Base-by-base conservation (phyloP, 2,113 vertebrate genomes). In the Calidris pugnax region DNA sequence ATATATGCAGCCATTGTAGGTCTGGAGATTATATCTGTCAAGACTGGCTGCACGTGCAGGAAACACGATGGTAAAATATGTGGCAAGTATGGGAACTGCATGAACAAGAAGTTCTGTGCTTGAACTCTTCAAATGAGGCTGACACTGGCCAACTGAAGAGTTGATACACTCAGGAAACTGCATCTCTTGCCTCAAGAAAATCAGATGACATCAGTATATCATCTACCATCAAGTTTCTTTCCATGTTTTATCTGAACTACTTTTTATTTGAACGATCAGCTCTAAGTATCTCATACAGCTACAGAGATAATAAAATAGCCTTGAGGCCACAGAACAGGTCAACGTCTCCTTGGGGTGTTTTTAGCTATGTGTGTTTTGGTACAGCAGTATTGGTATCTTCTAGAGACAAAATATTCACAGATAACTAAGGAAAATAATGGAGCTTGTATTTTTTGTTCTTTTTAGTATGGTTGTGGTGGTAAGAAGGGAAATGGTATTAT, bases 21-120 rank as follows among this genome's bases (percentile, higher is more conserved):
- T 95, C 98, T 98, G 98, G 98, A 98, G 82, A 98, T 83, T 98
- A 89, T 98, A 94, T 98, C 98, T 98, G 98, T 98, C 98, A 98
- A 78, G 94, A 79, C 97, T 95, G 94, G 95, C 93, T 95, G 93
- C 96, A 93, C 64, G 91, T 96, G 96, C 92, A 91, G 94, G 92
- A 97, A 96, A 93, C 88, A 43, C 51, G 66, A 92, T 91, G 97
- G 96, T 96, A 84, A 96, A 95, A 94, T 92, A 89, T 97, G 97
- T 97, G 92, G 94, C 96, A 90, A 96, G 94, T 96, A 92, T 95
- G 97, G 96, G 98, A 97, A 98, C 89, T 94, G 96, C 93, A 93
- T 75, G 95, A 86, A 85, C 96, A 45, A 17, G 77, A 80, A 93
- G 94, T 91, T 93, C 96, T 93, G 94, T 94, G 96, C 97, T 96